Evolutionary conservation across 2,888 invertebrate genomes (phyloP).

Genomic region (Magallana nippona): DNA sequence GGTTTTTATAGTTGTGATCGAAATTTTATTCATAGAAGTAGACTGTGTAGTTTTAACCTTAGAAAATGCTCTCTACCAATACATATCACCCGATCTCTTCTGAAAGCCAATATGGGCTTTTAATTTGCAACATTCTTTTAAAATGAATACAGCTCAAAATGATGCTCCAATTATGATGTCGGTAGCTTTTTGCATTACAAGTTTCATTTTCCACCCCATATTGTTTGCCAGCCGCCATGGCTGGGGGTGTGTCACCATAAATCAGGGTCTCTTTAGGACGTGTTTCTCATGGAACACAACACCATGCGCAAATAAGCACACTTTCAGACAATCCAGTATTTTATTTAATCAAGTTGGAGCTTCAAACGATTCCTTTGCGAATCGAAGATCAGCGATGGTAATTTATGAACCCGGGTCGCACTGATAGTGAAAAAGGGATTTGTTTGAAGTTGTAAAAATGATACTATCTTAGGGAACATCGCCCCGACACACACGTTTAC

Average conservation of each 20-base stretch:
- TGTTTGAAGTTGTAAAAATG: slow-evolving; percentile 35
- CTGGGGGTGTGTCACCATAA: neutral
- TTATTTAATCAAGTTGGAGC: slow-evolving; percentile 31
- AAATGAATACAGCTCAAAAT: neutral
- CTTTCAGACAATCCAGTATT: slow-evolving; percentile 28
- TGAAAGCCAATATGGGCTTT: slow-evolving; percentile 9
- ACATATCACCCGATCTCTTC: neutral
- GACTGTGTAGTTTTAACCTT: neutral
- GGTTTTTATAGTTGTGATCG: neutral
- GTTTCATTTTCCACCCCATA: neutral
- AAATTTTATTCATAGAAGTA: neutral
- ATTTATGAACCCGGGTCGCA: slow-evolving; percentile 11
- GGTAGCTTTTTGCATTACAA: slow-evolving; percentile 1
- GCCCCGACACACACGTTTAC: slow-evolving; percentile 10
- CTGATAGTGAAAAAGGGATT: slow-evolving; percentile 31
- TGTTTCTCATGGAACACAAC: slow-evolving; percentile 21
- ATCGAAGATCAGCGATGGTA: slow-evolving; percentile 29
- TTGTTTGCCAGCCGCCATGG: slow-evolving; percentile 7
- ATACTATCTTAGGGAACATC: slow-evolving; percentile 31
- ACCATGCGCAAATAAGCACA: slow-evolving; percentile 29
- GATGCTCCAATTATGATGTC: slow-evolving; percentile 30
- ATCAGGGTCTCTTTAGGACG: slow-evolving; percentile 1
- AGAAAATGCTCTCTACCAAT: slow-evolving; percentile 6
- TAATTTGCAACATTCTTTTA: slow-evolving; percentile 24
- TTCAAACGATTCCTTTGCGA: slow-evolving; percentile 27